phyloP scores from a whole-genome alignment of 2,888 invertebrate species.

The Eupithecia centaureata region DNA sequence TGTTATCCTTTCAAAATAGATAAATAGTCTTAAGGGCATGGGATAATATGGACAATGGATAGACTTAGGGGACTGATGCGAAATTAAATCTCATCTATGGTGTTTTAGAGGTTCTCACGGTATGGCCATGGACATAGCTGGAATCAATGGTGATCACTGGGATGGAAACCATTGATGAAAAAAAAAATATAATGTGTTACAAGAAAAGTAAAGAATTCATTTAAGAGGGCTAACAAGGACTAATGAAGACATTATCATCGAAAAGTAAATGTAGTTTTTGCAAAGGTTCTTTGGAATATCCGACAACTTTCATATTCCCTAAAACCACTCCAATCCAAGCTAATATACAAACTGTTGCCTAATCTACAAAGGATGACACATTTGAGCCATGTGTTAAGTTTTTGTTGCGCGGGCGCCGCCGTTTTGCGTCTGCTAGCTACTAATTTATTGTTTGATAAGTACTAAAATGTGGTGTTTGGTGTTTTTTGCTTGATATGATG shows the following conservation, averaged over 20 bases:
- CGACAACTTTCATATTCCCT: not conserved
- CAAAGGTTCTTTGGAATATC: not conserved
- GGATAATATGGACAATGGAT: constrained; percentile 59
- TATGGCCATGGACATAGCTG: constrained; percentile 31
- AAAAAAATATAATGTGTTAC: not conserved
- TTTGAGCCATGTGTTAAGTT: constrained; percentile 63
- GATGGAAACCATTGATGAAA: not conserved
- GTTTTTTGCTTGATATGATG: not conserved
- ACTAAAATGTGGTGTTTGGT: constrained; percentile 35
- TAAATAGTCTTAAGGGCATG: constrained; percentile 56
- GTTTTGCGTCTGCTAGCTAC: constrained; percentile 48
- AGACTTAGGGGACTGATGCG: constrained; percentile 61
- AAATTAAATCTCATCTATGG: constrained; percentile 61
- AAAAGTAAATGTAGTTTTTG: not conserved
- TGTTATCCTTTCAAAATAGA: constrained; percentile 62
- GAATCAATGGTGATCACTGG: constrained; percentile 13
- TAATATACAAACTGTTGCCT: constrained; percentile 14
- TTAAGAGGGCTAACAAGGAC: not conserved
- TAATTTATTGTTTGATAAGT: constrained; percentile 56
- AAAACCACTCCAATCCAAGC: not conserved
- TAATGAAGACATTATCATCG: not conserved
- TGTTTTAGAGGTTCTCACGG: constrained; percentile 65
- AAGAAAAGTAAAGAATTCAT: not conserved
- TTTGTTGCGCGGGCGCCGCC: constrained; percentile 50
- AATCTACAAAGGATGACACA: constrained; percentile 62